Evolutionary conservation across 2,113 vertebrate genomes (phyloP).

Genomic region (Bostrychus sinensis): DNA sequence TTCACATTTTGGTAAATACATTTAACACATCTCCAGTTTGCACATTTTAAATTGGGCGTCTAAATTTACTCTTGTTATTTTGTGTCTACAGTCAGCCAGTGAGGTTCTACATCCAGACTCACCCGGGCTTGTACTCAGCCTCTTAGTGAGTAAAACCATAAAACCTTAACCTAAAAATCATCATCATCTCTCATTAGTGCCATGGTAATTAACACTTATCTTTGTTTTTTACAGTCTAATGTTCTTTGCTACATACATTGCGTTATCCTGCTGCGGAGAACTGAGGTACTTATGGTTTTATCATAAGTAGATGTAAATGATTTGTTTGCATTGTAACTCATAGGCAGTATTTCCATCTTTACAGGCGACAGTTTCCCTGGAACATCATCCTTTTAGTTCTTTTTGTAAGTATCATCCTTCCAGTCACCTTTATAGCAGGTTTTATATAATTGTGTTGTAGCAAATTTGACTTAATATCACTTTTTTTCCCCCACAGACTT

Average conservation of each 20-base stretch:
- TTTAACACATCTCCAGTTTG: too few species aligned
- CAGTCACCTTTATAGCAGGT: not conserved
- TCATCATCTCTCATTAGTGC: not conserved
- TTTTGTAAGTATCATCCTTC: constrained; percentile 86
- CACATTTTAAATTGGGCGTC: not conserved
- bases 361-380: constrained; percentile 94
- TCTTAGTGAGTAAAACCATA: constrained; percentile 88
- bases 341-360: not conserved
- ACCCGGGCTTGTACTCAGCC: constrained; percentile 89
- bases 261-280: constrained; percentile 87
- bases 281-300: constrained; percentile 71
- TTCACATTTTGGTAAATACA: constrained; percentile 92
- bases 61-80: too few species aligned
- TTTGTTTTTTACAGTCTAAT: constrained; percentile 79
- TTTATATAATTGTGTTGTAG: too few species aligned
- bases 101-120: constrained; percentile 87
- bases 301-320: too few species aligned
- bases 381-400: constrained; percentile 89
- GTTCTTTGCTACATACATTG: constrained; percentile 91
- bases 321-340: not conserved
- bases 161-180: too few species aligned
- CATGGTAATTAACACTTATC: not conserved
- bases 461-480: not conserved
- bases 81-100: constrained; percentile 82
- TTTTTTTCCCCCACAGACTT: constrained; percentile 54